Percentiles rank a stretch among this genome's conserved stretches.
phyloP scores from a whole-genome alignment of 2,797 vertebrate species.

The Acipenser ruthenus region DNA sequence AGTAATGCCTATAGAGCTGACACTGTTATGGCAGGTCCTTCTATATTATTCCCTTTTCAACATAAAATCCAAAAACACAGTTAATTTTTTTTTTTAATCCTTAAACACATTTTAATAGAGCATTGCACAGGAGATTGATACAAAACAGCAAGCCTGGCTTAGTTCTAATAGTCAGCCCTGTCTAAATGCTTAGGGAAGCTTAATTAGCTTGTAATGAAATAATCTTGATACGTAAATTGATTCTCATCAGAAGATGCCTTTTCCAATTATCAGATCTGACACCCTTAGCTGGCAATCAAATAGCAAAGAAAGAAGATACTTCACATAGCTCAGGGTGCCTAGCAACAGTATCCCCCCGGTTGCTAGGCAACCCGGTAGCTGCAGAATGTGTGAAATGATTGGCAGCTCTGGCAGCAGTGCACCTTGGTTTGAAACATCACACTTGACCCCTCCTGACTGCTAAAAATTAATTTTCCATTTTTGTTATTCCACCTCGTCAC shows the following conservation, averaged over 20 bases:
- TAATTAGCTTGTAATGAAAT: neutral
- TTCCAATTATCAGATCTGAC: neutral
- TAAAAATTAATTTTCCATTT: constrained; percentile 22
- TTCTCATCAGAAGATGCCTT: neutral
- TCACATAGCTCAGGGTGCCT: constrained; percentile 67
- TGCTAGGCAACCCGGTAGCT: constrained; percentile 73
- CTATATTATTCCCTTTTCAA: too few species aligned
- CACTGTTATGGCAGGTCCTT: too few species aligned
- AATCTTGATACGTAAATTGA: neutral
- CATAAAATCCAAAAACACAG: too few species aligned
- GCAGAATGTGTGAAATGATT: constrained; percentile 64
- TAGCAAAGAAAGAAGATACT: constrained; percentile 51
- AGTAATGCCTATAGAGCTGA: too few species aligned
- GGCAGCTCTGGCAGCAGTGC: constrained; percentile 68
- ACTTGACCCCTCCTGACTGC: constrained; percentile 63
- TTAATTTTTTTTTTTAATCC: too few species aligned
- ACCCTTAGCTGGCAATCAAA: constrained; percentile 53
- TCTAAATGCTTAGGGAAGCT: neutral
- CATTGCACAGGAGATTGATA: too few species aligned
- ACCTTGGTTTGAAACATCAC: constrained; percentile 48
- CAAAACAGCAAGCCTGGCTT: neutral
- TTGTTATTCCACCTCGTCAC: neutral
- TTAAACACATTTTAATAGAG: too few species aligned
- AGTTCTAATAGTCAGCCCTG: neutral
- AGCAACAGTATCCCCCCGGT: constrained; percentile 70